These are phyloP conservation scores for Morinoia aosen DNA, from an alignment of 2,888 invertebrate species.

Conservation along the genomic window DNA sequence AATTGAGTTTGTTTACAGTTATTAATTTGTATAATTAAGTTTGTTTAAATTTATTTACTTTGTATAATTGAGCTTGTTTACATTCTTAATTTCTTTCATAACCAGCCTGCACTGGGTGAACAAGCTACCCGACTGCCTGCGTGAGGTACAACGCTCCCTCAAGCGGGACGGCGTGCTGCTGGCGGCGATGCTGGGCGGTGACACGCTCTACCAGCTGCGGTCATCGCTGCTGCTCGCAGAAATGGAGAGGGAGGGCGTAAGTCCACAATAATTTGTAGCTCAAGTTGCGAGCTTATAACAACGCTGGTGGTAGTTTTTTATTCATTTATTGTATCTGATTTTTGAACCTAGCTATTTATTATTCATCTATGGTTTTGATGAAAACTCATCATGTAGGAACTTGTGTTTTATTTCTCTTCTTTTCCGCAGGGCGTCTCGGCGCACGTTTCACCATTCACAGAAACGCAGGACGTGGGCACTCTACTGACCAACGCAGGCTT, in stretches of 20 bases:
- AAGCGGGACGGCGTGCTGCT: slow-evolving; percentile 94
- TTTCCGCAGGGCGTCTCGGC: slow-evolving; percentile 81
- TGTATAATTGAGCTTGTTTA: no score
- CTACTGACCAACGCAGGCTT: slow-evolving; percentile 89
- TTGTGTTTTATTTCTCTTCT: background rate
- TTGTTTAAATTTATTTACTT: no score
- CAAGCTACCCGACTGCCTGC: slow-evolving; percentile 85
- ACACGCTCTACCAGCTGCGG: slow-evolving; percentile 90
- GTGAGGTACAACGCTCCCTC: slow-evolving; percentile 76
- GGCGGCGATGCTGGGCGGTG: slow-evolving; percentile 94
- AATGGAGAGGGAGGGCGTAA: slow-evolving; percentile 83
- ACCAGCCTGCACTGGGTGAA: slow-evolving; percentile 95
- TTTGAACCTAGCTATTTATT: no score
- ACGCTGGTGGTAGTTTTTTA: no score
- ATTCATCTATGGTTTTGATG: no score
- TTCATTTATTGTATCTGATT: no score
- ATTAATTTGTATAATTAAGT: no score
- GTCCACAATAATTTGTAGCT: slow-evolving; percentile 27
- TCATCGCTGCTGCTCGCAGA: slow-evolving; percentile 95
- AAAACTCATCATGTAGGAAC: no score
- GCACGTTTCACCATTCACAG: slow-evolving; percentile 93
- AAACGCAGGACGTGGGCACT: slow-evolving; percentile 88
- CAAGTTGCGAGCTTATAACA: no score
- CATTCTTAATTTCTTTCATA: no score
- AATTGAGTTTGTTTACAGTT: no score